Conservation (phyloP, 2,113 vertebrate species). For the Pedetes capensis region DNA sequence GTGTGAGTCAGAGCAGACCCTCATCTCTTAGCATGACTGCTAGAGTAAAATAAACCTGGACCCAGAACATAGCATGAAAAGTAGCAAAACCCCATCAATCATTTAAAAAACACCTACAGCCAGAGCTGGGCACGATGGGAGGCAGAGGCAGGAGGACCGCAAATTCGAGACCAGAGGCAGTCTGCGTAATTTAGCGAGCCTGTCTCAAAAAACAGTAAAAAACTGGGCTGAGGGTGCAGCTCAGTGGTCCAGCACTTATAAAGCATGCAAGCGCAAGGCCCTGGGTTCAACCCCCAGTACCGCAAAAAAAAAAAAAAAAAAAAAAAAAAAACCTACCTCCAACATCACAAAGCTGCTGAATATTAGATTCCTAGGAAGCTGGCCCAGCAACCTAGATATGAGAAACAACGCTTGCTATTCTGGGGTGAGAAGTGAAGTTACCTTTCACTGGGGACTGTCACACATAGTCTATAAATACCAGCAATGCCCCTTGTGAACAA, state of each 20-base stretch:
- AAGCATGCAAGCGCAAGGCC: no score
- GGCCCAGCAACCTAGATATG: slow-evolving; percentile 61
- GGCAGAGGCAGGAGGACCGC: no score
- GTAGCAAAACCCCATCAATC: slow-evolving; percentile 4
- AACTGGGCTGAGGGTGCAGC: no score
- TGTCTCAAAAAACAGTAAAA: no score
- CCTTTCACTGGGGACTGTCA: slow-evolving; percentile 52
- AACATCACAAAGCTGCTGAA: slow-evolving; percentile 41
- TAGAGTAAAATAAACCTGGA: slow-evolving; percentile 25
- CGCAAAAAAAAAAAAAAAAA: no score
- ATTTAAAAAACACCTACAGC: no score
- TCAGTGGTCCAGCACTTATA: no score
- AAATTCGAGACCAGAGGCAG: no score
- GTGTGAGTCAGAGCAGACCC: background rate
- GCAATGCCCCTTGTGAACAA: background rate
- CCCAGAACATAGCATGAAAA: background rate
- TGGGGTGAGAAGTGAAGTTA: slow-evolving; percentile 47
- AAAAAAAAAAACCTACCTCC: slow-evolving; percentile 12
- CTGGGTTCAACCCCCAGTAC: no score
- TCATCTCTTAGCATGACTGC: background rate
- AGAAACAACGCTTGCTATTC: slow-evolving; percentile 50
- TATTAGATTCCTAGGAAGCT: slow-evolving; percentile 48
- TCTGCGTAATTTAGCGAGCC: no score
- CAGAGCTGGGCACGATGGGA: no score
- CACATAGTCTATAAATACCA: slow-evolving; percentile 59